phyloP scores from a whole-genome alignment of 2,888 invertebrate genomes.

The Morpho achilles region DNA sequence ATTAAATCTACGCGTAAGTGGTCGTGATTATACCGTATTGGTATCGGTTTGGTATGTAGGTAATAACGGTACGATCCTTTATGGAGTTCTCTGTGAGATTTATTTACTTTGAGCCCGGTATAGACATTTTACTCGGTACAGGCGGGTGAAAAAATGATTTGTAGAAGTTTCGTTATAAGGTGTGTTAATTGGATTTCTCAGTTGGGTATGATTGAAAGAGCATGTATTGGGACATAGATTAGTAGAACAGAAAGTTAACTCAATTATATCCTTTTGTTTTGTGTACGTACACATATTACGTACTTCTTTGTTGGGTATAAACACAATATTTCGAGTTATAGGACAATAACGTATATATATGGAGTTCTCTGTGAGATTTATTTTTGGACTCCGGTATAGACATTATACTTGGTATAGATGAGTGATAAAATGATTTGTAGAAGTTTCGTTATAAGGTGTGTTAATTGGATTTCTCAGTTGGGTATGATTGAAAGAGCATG shows the following conservation, averaged over 20 bases:
- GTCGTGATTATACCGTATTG: conserved; percentile 46
- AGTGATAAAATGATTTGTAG: conserved; percentile 1
- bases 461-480: too few species aligned
- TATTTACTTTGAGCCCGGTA: conserved; percentile 13
- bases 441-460: not conserved
- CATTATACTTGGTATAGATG: conserved; percentile 1
- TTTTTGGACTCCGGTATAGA: conserved; percentile 7
- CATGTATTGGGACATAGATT: too few species aligned
- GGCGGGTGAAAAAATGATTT: conserved; percentile 1
- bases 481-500: too few species aligned
- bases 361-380: conserved; percentile 21
- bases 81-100: conserved; percentile 20
- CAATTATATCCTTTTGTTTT: too few species aligned
- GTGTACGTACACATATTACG: too few species aligned
- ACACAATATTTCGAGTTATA: too few species aligned
- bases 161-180: not conserved
- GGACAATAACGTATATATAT: conserved; percentile 24
- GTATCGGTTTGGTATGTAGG: conserved; percentile 49
- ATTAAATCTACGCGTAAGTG: conserved; percentile 47
- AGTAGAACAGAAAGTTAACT: too few species aligned
- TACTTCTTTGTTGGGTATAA: too few species aligned
- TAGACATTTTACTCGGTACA: conserved; percentile 6
- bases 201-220: too few species aligned
- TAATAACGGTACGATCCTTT: conserved; percentile 47
- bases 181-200: too few species aligned